Conservation (phyloP, 2,113 vertebrate species). For the Hydrolagus affinis region DNA sequence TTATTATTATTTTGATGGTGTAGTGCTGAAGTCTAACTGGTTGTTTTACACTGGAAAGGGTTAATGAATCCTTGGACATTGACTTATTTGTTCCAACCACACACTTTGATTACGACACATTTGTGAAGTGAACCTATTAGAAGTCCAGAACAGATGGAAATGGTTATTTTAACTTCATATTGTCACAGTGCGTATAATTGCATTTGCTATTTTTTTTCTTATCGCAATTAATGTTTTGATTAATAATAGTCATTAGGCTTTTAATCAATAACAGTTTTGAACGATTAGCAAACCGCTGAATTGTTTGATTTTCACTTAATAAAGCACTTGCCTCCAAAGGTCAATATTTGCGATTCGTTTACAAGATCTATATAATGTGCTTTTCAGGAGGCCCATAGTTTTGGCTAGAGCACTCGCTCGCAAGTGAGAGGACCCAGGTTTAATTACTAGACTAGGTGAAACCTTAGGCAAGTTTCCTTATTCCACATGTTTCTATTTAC, state of each 20-base stretch:
- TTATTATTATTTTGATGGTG: too few species aligned
- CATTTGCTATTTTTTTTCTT: slow-evolving; percentile 24
- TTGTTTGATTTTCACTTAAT: neutral
- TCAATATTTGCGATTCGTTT: neutral
- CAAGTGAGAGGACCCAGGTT: too few species aligned
- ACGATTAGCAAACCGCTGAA: slow-evolving; percentile 16
- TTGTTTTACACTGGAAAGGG: neutral
- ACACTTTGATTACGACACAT: slow-evolving; percentile 10
- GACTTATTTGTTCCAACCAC: neutral
- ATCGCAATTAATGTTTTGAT: slow-evolving; percentile 20
- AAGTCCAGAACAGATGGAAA: slow-evolving; percentile 25
- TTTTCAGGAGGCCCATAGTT: neutral
- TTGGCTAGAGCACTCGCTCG: too few species aligned
- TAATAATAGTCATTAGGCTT: slow-evolving; percentile 17
- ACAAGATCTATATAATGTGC: neutral
- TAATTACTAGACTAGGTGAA: too few species aligned
- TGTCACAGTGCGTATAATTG: slow-evolving; percentile 28
- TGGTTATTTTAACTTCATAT: slow-evolving; percentile 25
- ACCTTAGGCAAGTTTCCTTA: too few species aligned
- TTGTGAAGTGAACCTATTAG: slow-evolving; percentile 11
- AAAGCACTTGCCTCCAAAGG: neutral
- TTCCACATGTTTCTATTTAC: too few species aligned
- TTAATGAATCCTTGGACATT: neutral
- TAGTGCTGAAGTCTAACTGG: too few species aligned
- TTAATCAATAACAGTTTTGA: slow-evolving; percentile 28